Evolutionary conservation across 1,140 invertebrate species (phyloP).

Genomic region (Drosophila mayri): DNA sequence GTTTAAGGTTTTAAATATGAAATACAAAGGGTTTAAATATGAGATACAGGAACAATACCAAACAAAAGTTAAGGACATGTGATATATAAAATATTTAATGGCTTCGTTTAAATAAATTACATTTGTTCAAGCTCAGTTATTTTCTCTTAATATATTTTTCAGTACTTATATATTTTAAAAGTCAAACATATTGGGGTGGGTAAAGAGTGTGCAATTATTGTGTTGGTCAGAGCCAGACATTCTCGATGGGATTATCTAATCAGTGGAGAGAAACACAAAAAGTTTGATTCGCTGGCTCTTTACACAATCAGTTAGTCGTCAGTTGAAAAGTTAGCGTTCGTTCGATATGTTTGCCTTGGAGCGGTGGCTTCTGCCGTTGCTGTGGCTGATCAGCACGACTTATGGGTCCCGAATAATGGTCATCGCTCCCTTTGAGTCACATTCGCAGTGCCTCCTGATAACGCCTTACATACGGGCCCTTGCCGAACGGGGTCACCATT

Average conservation of each 20-base stretch:
- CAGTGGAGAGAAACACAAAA: constrained; percentile 9
- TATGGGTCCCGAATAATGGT: constrained; percentile 23
- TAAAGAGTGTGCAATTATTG: not conserved
- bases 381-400: not conserved
- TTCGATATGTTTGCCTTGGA: constrained; percentile 14
- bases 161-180: not conserved
- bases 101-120: not conserved
- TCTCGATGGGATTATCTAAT: constrained; percentile 23
- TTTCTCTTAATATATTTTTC: not conserved
- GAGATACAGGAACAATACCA: no score
- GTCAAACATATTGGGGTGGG: not conserved
- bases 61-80: not conserved
- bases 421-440: constrained; percentile 44
- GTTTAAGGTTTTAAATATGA: not conserved
- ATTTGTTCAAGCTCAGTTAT: not conserved
- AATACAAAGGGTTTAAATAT: not conserved
- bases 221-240: not conserved
- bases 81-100: not conserved
- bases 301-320: not conserved
- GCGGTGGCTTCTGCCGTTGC: constrained; percentile 2
- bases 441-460: constrained; percentile 50
- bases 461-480: constrained; percentile 46
- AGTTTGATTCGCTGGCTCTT: constrained; percentile 12
- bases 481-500: constrained; percentile 50
- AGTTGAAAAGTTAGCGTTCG: not conserved